phyloP scores from a whole-genome alignment of 1,140 invertebrate genomes.

The Rhopalosiphum padi region DNA sequence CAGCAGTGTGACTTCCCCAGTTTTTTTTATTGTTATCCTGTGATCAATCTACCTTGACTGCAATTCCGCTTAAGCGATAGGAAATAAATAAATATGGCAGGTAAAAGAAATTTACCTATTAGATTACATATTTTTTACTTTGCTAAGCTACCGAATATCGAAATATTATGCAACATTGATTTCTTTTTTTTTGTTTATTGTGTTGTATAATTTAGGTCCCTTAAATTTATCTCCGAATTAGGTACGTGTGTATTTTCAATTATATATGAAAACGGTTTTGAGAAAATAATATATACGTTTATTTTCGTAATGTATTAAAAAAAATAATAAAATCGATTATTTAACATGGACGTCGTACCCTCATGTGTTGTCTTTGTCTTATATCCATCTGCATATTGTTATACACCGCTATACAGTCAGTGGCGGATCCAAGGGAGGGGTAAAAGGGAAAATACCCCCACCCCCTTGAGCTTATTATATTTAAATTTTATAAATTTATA shows the following conservation, averaged over 20 bases:
- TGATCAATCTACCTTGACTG: conserved; percentile 37
- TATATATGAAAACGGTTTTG: background rate
- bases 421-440: too few relatives aligned
- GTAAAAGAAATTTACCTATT: background rate
- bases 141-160: background rate
- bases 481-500: too few relatives aligned
- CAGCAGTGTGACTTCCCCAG: background rate
- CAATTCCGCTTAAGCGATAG: background rate
- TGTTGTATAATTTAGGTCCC: conserved; percentile 18
- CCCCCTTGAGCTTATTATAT: too few relatives aligned
- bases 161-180: background rate
- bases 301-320: background rate
- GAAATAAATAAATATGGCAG: background rate
- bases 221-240: conserved; percentile 3
- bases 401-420: background rate
- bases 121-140: background rate
- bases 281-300: background rate
- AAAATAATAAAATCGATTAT: background rate
- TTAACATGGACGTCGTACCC: background rate
- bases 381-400: too few relatives aligned
- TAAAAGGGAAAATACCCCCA: too few relatives aligned
- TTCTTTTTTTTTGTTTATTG: background rate
- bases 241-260: background rate
- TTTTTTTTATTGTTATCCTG: background rate
- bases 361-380: too few relatives aligned